A percentile compares a stretch with the other conserved stretches of the same genome.
These are phyloP conservation scores for Mirza zaza DNA, from an alignment of 2,113 vertebrate genomes.

Conservation along the genomic window DNA sequence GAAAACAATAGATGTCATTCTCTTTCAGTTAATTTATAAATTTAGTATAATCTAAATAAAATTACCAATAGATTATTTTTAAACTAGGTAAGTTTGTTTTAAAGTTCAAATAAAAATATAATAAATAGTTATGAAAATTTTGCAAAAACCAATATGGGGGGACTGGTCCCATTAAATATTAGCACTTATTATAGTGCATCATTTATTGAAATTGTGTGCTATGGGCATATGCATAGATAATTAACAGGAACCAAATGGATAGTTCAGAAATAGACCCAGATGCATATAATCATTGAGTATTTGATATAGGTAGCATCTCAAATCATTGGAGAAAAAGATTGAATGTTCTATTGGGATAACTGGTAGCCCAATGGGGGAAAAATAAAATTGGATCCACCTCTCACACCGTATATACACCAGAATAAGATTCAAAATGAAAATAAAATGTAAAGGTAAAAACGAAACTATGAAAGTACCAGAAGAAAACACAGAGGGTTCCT, in stretches of 20 bases:
- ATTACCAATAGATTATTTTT: neutral
- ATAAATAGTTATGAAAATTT: neutral
- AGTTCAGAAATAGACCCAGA: neutral
- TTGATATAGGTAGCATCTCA: neutral
- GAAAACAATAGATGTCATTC: neutral
- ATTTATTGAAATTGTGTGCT: neutral
- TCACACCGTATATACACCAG: neutral
- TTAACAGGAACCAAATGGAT: neutral
- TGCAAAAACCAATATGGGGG: neutral
- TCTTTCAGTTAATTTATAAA: neutral
- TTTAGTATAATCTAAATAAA: conserved; percentile 11
- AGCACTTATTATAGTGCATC: neutral
- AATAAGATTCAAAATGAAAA: conserved; percentile 43
- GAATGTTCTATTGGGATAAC: neutral
- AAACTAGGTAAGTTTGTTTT: neutral
- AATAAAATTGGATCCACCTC: neutral
- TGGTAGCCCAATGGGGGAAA: neutral
- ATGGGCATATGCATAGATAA: neutral
- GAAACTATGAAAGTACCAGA: neutral
- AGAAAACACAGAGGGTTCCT: neutral
- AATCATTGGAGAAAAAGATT: neutral
- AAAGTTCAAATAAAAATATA: neutral
- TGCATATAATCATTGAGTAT: neutral
- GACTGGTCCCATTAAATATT: neutral
- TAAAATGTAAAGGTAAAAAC: neutral